phyloP scores from a whole-genome alignment of 2,888 invertebrate species.

The Drosophila prostipennis region DNA sequence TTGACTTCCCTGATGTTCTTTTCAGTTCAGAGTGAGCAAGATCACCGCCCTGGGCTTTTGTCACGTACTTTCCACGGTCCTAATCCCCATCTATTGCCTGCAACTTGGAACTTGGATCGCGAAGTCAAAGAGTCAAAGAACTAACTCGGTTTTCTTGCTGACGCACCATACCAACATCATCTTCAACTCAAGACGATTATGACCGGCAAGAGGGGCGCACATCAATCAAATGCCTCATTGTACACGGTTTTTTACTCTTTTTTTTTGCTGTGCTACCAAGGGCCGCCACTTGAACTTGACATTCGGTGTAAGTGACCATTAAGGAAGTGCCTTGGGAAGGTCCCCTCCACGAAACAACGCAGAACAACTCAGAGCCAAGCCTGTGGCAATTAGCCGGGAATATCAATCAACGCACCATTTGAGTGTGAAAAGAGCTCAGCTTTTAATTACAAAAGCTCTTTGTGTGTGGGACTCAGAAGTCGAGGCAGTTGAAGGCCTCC shows the following conservation, averaged over 20 bases:
- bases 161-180: constrained; percentile 45
- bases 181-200: constrained; percentile 30
- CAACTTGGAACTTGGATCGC: neutral
- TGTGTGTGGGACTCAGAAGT: constrained; percentile 42
- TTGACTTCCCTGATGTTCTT: neutral
- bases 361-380: constrained; percentile 41
- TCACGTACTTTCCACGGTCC: constrained; percentile 29
- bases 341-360: neutral
- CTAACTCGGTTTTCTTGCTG: constrained; percentile 43
- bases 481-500: constrained; percentile 63
- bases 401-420: constrained; percentile 72
- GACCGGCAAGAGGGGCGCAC: constrained; percentile 31
- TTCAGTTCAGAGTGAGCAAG: neutral
- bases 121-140: constrained; percentile 48
- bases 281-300: constrained; percentile 56
- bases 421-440: constrained; percentile 58
- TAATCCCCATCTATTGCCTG: constrained; percentile 36
- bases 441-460: constrained; percentile 66
- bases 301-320: constrained; percentile 46
- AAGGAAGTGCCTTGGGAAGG: constrained; percentile 56
- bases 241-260: constrained; percentile 21
- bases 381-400: constrained; percentile 70
- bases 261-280: constrained; percentile 8
- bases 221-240: constrained; percentile 46
- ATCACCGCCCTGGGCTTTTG: constrained; percentile 1